phyloP scores from a whole-genome alignment of 2,797 vertebrate genomes.

The Limosa lapponica region DNA sequence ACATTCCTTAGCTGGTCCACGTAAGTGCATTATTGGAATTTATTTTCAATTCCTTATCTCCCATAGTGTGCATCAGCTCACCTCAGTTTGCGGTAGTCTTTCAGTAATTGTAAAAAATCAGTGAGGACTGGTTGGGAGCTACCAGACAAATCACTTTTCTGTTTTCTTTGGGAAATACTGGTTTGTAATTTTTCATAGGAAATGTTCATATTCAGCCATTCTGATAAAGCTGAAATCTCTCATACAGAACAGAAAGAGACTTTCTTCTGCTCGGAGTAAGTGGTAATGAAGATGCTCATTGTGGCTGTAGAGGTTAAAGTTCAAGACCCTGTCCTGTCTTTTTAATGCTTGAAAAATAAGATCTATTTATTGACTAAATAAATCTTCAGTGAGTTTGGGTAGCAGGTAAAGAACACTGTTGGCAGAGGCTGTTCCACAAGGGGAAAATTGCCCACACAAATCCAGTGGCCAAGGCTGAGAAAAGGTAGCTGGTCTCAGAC shows the following conservation, averaged over 20 bases:
- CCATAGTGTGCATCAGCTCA: not conserved
- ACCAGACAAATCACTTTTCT: not conserved
- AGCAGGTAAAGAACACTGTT: not conserved
- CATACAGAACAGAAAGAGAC: not conserved
- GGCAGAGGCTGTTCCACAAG: not conserved
- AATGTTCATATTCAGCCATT: not conserved
- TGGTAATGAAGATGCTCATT: not conserved
- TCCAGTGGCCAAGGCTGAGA: not conserved
- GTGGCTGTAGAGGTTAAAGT: not conserved
- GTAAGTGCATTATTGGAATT: conserved; percentile 78
- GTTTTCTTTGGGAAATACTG: not conserved
- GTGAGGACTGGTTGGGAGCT: not conserved
- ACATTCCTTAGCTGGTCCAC: conserved; percentile 85
- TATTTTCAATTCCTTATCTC: not conserved
- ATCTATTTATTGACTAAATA: not conserved
- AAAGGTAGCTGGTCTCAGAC: not conserved
- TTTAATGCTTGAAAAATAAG: not conserved
- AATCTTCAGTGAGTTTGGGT: not conserved
- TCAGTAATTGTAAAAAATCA: not conserved
- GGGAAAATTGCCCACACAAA: fast-evolving
- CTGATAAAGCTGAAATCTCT: not conserved
- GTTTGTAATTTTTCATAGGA: not conserved
- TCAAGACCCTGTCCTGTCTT: not conserved
- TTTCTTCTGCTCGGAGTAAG: not conserved
- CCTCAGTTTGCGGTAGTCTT: not conserved